Conservation (phyloP, 2,113 vertebrate genomes). For the Catharus minimus region DNA sequence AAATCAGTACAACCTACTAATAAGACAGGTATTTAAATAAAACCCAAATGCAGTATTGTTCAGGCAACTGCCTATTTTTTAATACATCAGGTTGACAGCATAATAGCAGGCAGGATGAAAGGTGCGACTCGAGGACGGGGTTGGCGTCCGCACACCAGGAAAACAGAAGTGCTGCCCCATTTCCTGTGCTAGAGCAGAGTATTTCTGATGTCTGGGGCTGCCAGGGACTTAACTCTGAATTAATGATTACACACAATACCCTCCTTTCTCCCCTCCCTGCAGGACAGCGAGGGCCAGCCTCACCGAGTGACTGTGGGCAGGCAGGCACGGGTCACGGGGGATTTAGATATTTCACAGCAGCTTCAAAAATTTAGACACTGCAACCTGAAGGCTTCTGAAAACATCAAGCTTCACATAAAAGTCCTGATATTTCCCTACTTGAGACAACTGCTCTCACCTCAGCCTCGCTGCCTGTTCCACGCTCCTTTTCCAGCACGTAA, state of each 20-base stretch:
- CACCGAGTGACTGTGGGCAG: slow-evolving; percentile 12
- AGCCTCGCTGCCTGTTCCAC: not conserved
- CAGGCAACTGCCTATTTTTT: slow-evolving; percentile 41
- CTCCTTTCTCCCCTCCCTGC: slow-evolving; percentile 60
- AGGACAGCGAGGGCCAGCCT: slow-evolving; percentile 57
- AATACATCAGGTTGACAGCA: slow-evolving; percentile 39
- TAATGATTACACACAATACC: slow-evolving; percentile 65
- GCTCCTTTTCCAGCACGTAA: slow-evolving; percentile 58
- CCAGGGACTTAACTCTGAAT: slow-evolving; percentile 56
- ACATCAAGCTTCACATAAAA: slow-evolving; percentile 15
- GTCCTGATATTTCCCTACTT: slow-evolving; percentile 13
- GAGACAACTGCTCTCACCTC: slow-evolving; percentile 29
- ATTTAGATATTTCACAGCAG: slow-evolving; percentile 47
- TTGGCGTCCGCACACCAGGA: slow-evolving; percentile 44
- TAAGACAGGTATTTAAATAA: slow-evolving; percentile 62
- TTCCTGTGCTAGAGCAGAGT: slow-evolving; percentile 50
- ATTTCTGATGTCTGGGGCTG: slow-evolving; percentile 63
- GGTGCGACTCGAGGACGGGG: slow-evolving; percentile 38
- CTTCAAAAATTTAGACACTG: slow-evolving; percentile 44
- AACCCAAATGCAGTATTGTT: slow-evolving; percentile 54
- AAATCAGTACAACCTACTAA: slow-evolving; percentile 38
- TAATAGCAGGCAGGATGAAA: slow-evolving; percentile 55
- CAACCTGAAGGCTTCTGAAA: slow-evolving; percentile 56
- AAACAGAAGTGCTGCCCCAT: slow-evolving; percentile 64
- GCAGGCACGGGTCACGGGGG: slow-evolving; percentile 41